Conservation (phyloP, 2,797 vertebrate genomes). For the Glyptemys insculpta region DNA sequence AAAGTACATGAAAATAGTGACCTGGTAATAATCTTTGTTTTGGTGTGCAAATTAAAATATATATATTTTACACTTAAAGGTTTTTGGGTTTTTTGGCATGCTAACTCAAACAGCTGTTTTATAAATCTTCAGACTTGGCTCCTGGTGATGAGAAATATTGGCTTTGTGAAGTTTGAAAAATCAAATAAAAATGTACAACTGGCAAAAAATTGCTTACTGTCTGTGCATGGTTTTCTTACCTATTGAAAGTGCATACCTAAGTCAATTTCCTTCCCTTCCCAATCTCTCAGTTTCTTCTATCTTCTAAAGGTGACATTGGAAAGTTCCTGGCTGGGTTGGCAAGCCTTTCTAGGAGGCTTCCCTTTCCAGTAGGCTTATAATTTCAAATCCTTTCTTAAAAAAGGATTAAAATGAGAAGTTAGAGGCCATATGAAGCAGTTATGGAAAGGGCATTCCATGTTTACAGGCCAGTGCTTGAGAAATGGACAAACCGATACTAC, state of each 20-base stretch:
- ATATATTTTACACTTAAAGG: background rate
- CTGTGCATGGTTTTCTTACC: background rate
- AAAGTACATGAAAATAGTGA: background rate
- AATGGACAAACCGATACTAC: accelerated
- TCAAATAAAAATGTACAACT: background rate
- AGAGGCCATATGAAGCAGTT: background rate
- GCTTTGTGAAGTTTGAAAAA: background rate
- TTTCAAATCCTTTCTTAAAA: background rate
- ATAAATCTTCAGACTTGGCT: background rate
- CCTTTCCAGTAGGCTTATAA: background rate
- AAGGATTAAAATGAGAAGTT: background rate
- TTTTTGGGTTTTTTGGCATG: background rate
- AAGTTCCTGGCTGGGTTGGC: background rate
- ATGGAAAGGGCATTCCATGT: background rate
- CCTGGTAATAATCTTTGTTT: background rate
- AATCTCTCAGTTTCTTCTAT: background rate
- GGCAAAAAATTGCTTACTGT: background rate
- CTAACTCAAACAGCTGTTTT: background rate
- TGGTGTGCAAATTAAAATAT: background rate
- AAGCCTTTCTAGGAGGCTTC: conserved; percentile 1
- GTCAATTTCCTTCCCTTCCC: background rate
- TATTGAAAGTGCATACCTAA: background rate
- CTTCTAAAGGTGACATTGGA: background rate
- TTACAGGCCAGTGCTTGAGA: background rate
- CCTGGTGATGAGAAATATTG: background rate